Percentiles rank a stretch among this genome's conserved stretches.
Evolutionary conservation across 30 jellyfish, hydroid and myxozoan species (phyloP).

Genomic region (Aurelia aurita complex sp. Pacific): DNA sequence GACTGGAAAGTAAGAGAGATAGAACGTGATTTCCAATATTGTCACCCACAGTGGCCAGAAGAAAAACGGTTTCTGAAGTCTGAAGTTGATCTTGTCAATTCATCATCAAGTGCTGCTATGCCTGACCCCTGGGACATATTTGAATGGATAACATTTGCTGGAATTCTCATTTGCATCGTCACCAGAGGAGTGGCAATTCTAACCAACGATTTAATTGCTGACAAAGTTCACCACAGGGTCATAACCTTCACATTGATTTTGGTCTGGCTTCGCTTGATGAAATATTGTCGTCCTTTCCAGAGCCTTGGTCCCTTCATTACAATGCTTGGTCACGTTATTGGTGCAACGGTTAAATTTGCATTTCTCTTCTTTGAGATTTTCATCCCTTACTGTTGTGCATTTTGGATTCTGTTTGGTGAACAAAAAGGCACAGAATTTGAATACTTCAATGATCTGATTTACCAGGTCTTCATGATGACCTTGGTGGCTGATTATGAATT

Average conservation of each 20-base stretch:
- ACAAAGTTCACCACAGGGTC: slow-evolving; percentile 66
- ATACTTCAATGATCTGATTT: slow-evolving; percentile 25
- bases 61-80: slow-evolving; percentile 81
- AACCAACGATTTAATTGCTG: slow-evolving; percentile 13
- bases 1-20: slow-evolving; percentile 91
- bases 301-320: slow-evolving; percentile 95
- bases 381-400: slow-evolving; percentile 94
- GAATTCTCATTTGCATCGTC: slow-evolving; percentile 48
- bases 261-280: slow-evolving; percentile 93
- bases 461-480: slow-evolving; percentile 84
- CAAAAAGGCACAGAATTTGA: slow-evolving; percentile 38
- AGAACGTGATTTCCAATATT: slow-evolving; percentile 83
- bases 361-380: slow-evolving; percentile 91
- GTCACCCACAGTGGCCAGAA: slow-evolving; percentile 99
- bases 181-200: slow-evolving; percentile 73
- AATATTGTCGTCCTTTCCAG: slow-evolving; percentile 86
- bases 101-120: slow-evolving; percentile 60
- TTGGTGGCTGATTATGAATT: slow-evolving; percentile 87
- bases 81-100: slow-evolving; percentile 76
- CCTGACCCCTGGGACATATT: slow-evolving; percentile 90
- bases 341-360: slow-evolving; percentile 88
- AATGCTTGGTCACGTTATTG: slow-evolving; percentile 89
- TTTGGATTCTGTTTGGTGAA: slow-evolving; percentile 98
- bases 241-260: slow-evolving; percentile 76
- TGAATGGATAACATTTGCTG: slow-evolving; percentile 85